Conservation (phyloP, 2,113 vertebrate species). For the Caracal caracal region DNA sequence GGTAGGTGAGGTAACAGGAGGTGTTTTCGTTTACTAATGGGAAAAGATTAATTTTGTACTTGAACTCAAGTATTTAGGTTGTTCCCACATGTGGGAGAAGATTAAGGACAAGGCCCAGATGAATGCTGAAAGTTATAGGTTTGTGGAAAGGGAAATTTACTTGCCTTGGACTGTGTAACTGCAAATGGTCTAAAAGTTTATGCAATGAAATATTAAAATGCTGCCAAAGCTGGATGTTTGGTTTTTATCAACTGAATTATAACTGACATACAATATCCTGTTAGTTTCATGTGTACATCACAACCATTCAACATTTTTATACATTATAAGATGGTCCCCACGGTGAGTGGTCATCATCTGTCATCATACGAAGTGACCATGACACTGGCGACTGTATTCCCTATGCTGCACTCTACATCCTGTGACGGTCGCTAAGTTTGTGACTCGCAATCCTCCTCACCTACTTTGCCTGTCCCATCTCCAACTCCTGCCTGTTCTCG, state of each 20-base stretch:
- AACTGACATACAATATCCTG: background rate
- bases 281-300: background rate
- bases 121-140: background rate
- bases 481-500: background rate
- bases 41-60: background rate
- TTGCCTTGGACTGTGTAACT: constrained; percentile 17
- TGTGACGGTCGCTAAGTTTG: background rate
- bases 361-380: background rate
- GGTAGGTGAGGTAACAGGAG: background rate
- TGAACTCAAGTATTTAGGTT: background rate
- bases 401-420: background rate
- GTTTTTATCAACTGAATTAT: background rate
- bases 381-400: background rate
- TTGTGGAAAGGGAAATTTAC: background rate
- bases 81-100: background rate
- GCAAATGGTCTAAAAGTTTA: background rate
- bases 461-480: background rate
- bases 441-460: background rate
- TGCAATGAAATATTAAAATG: constrained; percentile 2
- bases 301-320: background rate
- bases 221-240: background rate
- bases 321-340: background rate
- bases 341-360: background rate
- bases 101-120: background rate
- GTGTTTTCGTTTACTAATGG: background rate